Conservation (phyloP, 2,888 invertebrate genomes). For the Sepioteuthis lessoniana region DNA sequence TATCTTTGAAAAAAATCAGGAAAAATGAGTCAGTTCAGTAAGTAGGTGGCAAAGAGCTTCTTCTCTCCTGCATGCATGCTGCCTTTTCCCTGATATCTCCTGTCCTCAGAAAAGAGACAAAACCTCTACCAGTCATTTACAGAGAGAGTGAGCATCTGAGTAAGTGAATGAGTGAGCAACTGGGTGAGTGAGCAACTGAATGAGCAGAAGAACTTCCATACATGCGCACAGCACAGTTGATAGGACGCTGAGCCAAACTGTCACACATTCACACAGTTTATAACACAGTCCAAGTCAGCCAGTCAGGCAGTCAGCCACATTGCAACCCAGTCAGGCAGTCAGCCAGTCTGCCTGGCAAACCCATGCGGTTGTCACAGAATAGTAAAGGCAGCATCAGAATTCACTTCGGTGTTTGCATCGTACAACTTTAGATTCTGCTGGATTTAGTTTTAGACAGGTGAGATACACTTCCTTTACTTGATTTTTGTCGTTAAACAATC, state of each 20-base stretch:
- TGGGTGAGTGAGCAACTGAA: neutral
- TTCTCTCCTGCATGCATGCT: neutral
- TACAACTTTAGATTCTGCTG: neutral
- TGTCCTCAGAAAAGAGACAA: neutral
- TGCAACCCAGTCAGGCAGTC: neutral
- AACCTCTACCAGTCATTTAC: neutral
- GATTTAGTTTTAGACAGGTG: neutral
- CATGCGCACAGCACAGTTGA: neutral
- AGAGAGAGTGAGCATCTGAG: neutral
- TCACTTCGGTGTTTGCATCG: neutral
- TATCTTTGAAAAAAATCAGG: neutral
- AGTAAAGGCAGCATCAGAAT: neutral
- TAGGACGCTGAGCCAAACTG: neutral
- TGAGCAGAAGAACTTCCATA: constrained; percentile 8
- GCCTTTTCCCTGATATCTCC: neutral
- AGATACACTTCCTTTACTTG: neutral
- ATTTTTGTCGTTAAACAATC: neutral
- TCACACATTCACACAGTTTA: neutral
- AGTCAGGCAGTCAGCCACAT: neutral
- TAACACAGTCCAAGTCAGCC: neutral
- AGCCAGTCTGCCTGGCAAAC: neutral
- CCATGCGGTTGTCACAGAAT: constrained; percentile 21
- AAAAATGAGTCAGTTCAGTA: neutral
- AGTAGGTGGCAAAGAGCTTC: neutral
- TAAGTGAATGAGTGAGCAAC: neutral